Conservation (phyloP, 1,140 invertebrate species). For the Carposina sasakii region DNA sequence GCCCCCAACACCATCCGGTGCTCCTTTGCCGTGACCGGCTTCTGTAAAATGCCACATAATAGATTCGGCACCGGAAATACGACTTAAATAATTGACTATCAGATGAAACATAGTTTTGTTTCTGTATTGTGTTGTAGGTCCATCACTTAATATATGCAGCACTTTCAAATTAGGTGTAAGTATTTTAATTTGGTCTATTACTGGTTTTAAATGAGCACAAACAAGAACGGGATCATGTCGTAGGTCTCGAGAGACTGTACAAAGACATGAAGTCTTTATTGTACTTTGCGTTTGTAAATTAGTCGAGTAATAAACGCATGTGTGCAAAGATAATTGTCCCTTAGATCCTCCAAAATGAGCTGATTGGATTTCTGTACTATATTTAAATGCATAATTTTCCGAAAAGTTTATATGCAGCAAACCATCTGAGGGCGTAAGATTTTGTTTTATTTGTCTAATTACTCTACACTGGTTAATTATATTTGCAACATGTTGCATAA, state of each 20-base stretch:
- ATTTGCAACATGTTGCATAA: conserved; percentile 3
- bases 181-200: not conserved
- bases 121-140: conserved; percentile 18
- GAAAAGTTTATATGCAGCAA: conserved; percentile 22
- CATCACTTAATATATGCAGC: conserved; percentile 24
- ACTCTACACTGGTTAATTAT: conserved; percentile 11
- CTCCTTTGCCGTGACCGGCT: conserved; percentile 19
- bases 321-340: conserved; percentile 20
- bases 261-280: not conserved
- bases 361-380: conserved; percentile 20
- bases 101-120: conserved; percentile 23
- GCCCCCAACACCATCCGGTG: conserved; percentile 19
- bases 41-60: conserved; percentile 20
- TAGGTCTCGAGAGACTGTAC: conserved; percentile 1
- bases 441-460: conserved; percentile 14
- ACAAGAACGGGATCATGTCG: conserved; percentile 7
- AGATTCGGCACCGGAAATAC: conserved; percentile 4
- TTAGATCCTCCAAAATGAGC: conserved; percentile 23
- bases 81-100: conserved; percentile 12
- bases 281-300: not conserved
- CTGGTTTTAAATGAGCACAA: not conserved
- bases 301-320: conserved; percentile 16
- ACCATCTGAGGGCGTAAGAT: conserved; percentile 8
- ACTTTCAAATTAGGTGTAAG: conserved; percentile 14
- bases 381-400: conserved; percentile 25